Base-by-base conservation (phyloP, 2,888 invertebrate species). In the Xestia c-nigrum region DNA sequence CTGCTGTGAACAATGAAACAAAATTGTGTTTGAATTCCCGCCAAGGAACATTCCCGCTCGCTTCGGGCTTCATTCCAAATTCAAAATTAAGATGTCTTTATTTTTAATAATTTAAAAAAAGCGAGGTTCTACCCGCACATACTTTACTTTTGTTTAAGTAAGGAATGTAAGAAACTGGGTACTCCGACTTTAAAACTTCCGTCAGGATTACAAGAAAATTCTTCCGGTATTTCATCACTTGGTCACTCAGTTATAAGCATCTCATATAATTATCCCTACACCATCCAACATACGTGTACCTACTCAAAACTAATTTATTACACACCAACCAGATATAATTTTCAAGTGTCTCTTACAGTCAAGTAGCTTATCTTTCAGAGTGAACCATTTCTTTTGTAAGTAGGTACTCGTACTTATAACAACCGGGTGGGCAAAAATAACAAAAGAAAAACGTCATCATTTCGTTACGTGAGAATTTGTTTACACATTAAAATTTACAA, bases 401-500 rank as follows among this genome's bases (percentile, higher is more conserved):
- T 40, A 40, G 5, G 3, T 73, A 71, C 50, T 57, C n/a, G n/a
- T 31, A 31, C 31, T 31, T 64, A 19, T 12, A 73, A 64, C 61
- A 68, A 16, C 68, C 38, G 52, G 76, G 76, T 80, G 72, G 80
- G 80, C 84, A 68, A 73, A 66, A 80, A 72, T 12, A 80, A 78
- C 71, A 73, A 66, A 55, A 71, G 12, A 57, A 65, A 74, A 80
- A 87, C 85, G 75, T 87, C 86, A 86, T 85, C 21, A 80, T 80
- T 69, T 68, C 57, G 50, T n/a, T 80, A 88, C 89, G 91, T 90
- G 90, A 90, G 87, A 91, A 91, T 57, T 80, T 80, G 76, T 88
- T 88, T 80, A 87, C 88, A 81, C 81, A 82, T 93, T n/a, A n/a
- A n/a, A n/a, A n/a, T n/a, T 94, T 93, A 92, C 93, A 94, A 94